Conservation (phyloP, 2,797 vertebrate genomes). For the Nasua narica region DNA sequence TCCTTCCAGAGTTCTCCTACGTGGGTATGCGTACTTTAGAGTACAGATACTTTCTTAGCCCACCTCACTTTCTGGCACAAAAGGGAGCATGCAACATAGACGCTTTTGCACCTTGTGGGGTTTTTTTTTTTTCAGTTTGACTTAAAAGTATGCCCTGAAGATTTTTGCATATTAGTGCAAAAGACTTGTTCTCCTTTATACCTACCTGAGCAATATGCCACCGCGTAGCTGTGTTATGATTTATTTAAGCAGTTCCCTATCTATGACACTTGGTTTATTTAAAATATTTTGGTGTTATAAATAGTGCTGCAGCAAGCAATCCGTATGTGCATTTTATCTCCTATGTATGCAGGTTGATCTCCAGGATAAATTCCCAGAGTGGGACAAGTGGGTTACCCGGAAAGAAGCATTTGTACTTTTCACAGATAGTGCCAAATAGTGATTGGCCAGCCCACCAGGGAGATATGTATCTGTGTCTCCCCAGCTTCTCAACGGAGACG, state of each 20-base stretch:
- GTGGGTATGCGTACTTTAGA: background rate
- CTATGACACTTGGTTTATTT: background rate
- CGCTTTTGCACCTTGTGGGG: background rate
- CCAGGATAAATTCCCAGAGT: background rate
- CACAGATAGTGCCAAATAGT: background rate
- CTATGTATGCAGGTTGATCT: background rate
- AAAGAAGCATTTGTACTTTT: background rate
- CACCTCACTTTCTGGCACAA: background rate
- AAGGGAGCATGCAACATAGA: background rate
- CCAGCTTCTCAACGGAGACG: background rate
- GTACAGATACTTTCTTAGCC: background rate
- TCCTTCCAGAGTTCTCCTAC: background rate
- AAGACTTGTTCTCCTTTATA: background rate
- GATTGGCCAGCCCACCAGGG: background rate
- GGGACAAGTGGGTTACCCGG: background rate
- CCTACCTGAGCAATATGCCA: background rate
- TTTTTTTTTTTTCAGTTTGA: background rate
- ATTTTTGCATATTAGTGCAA: background rate
- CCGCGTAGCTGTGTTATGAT: background rate
- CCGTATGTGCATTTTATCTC: accelerated
- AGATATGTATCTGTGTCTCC: background rate
- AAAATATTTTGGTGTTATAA: background rate
- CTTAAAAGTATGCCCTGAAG: background rate
- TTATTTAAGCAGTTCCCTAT: background rate
- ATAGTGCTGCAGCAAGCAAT: background rate